Conservation (phyloP, 2,113 vertebrate genomes). For the Tympanuchus pallidicinctus region DNA sequence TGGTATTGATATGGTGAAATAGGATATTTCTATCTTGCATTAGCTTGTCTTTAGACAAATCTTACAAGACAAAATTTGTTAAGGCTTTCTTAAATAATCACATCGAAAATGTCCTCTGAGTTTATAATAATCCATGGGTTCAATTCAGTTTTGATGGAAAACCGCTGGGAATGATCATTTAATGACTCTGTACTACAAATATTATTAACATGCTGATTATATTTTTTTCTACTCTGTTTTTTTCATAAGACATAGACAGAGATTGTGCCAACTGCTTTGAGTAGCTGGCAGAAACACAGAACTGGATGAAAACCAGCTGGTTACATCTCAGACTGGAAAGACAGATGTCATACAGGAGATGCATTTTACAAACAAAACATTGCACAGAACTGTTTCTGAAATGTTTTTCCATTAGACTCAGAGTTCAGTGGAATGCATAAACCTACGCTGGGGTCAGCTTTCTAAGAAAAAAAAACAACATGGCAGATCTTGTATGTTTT, state of each 20-base stretch:
- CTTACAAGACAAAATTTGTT: neutral
- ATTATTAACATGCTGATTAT: slow-evolving; percentile 50
- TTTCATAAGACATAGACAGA: slow-evolving; percentile 13
- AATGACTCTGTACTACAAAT: slow-evolving; percentile 34
- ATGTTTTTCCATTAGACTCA: neutral
- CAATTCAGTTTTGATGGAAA: neutral
- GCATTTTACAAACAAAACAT: neutral
- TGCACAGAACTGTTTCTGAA: neutral
- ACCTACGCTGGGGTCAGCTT: neutral
- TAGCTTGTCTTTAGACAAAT: neutral
- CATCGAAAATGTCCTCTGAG: neutral
- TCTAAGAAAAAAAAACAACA: neutral
- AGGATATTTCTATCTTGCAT: neutral
- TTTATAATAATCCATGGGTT: neutral
- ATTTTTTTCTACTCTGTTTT: slow-evolving; percentile 3
- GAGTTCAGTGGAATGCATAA: neutral
- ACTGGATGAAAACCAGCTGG: slow-evolving; percentile 55
- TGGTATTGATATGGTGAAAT: neutral
- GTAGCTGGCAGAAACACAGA: slow-evolving; percentile 23
- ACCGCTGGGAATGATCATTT: slow-evolving; percentile 34
- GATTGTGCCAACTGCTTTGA: slow-evolving; percentile 44
- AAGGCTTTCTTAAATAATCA: neutral
- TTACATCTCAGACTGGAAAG: neutral
- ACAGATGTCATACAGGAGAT: neutral
- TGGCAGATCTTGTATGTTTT: neutral